Base-by-base conservation (phyloP, 2,888 invertebrate species). In the Thyatira batis region DNA sequence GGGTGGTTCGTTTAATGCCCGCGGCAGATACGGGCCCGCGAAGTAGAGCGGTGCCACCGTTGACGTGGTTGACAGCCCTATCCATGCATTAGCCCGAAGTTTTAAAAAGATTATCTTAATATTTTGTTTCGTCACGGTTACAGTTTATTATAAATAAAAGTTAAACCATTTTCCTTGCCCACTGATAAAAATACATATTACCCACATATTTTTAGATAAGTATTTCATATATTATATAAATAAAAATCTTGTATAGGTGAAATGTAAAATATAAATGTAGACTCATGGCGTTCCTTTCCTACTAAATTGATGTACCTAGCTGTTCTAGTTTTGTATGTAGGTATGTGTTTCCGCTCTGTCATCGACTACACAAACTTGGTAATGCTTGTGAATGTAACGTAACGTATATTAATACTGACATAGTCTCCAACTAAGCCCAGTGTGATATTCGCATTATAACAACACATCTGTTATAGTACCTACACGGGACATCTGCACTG, bases 391-490 rank as follows among this genome's bases (percentile, higher is more conserved):
- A 51, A 51, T 53, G 11, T 28, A 43, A 54, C 49, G 55, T 60
- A 57, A 63, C 59, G 57, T 64, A 71, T 71, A 78, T 78, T 69
- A 75, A 69, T 72, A 71, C 63, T 62, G 62, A 63, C 65, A 63
- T 53, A 65, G 69, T 73, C 59, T 53, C 60, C 60, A 60, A 62
- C 56, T 75, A 71, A 77, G 70, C 70, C 68, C 58, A 67, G 65
- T 63, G 66, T 67, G 63, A 68, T 68, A 66, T 67, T 61, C 55
- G 63, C 69, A 72, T 71, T 73, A 79, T 73, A 77, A 70, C 58
- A 76, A 68, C 77, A 75, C 78, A 83, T 82, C 77, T 81, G 81
- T 83, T 80, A 84, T 81, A 76, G 81, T 76, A 69, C n/a, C n/a
- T n/a, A n/a, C 68, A 71, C 65, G 74, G 78, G 76, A 81, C 83